phyloP scores from a whole-genome alignment of 2,797 vertebrate species.

The Lateolabrax maculatus region DNA sequence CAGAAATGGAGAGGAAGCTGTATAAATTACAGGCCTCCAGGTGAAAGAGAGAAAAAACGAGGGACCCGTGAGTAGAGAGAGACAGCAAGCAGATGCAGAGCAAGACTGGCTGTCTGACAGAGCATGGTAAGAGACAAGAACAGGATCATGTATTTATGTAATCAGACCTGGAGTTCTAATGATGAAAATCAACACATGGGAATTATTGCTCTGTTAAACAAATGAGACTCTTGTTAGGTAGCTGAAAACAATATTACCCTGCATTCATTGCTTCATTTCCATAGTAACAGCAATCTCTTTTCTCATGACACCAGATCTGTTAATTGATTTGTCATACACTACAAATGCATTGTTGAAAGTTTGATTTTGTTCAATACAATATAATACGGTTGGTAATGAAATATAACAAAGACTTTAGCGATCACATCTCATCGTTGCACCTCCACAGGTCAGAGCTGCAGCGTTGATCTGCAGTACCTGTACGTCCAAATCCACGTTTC shows the following conservation, averaged over 20 bases:
- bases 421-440: constrained; percentile 5
- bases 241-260: constrained; percentile 5
- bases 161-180: constrained; percentile 35
- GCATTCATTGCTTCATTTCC: constrained; percentile 2
- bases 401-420: not conserved
- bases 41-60: constrained; percentile 16
- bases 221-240: not conserved
- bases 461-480: not conserved
- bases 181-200: constrained; percentile 42
- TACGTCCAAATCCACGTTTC: constrained; percentile 12
- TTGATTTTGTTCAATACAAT: not conserved
- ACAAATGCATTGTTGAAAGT: not conserved
- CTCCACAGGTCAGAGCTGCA: not conserved
- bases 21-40: constrained; percentile 40
- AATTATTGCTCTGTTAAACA: constrained; percentile 30
- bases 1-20: constrained; percentile 36
- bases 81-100: constrained; percentile 20
- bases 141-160: constrained; percentile 42
- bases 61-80: not conserved
- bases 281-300: not conserved
- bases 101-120: constrained; percentile 16
- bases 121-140: constrained; percentile 34
- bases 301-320: not conserved
- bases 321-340: not conserved
- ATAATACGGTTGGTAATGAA: not conserved